Evolutionary conservation across 1,140 invertebrate species (phyloP).

Genomic region (Hyphantria cunea): DNA sequence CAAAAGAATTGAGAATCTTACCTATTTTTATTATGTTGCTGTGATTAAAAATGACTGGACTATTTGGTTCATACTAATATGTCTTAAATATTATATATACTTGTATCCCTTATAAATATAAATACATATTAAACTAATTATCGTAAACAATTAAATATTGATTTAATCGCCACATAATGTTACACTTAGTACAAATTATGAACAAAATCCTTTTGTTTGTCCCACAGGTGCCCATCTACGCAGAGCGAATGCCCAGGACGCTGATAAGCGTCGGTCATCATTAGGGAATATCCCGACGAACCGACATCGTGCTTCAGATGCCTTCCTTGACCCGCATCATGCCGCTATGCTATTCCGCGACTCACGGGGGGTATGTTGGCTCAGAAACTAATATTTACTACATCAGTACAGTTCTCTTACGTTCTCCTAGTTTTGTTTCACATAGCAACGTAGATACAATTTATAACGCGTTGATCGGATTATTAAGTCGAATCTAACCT

Average conservation of each 20-base stretch:
- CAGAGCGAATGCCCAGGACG: slow-evolving; percentile 87
- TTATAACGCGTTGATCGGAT: no score
- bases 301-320: slow-evolving; percentile 86
- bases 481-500: no score
- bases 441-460: no score
- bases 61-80: no score
- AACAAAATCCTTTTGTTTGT: slow-evolving; percentile 4
- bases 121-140: no score
- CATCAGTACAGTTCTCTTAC: background rate
- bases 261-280: slow-evolving; percentile 88
- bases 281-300: slow-evolving; percentile 83
- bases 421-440: background rate
- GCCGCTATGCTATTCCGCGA: slow-evolving; percentile 94
- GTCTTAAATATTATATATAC: no score
- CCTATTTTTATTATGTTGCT: no score
- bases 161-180: background rate
- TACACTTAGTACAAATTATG: background rate
- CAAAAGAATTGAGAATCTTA: no score
- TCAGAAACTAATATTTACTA: slow-evolving; percentile 3
- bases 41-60: no score
- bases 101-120: no score
- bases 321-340: slow-evolving; percentile 90
- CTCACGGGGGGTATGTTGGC: slow-evolving; percentile 91
- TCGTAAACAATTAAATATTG: no score
- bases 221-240: slow-evolving; percentile 86